phyloP scores from a whole-genome alignment of 2,797 vertebrate species.

The Peromyscus eremicus region DNA sequence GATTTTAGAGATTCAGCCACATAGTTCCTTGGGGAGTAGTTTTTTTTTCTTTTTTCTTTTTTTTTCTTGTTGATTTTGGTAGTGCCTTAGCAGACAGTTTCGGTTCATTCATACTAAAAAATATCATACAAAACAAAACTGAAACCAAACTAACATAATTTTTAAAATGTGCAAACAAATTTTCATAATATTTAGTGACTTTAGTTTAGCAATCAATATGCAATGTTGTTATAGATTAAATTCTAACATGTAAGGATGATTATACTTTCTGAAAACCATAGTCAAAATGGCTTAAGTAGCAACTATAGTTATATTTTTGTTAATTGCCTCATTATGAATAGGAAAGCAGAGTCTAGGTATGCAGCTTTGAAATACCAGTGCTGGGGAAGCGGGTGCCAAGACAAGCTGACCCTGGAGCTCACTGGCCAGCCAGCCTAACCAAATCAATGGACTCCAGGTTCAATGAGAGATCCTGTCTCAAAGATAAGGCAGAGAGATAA shows the following conservation, averaged over 20 bases:
- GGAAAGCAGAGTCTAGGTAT: not conserved
- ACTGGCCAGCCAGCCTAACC: too few species aligned
- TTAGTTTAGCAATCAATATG: conserved; percentile 39
- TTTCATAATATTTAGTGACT: conserved; percentile 44
- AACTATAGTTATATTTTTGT: conserved; percentile 27
- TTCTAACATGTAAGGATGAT: conserved; percentile 30
- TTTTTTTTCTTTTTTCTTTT: not conserved
- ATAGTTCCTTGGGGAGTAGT: not conserved
- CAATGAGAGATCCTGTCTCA: not conserved
- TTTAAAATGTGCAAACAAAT: conserved; percentile 48
- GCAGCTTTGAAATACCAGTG: not conserved
- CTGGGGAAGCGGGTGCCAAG: not conserved
- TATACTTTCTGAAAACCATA: conserved; percentile 26
- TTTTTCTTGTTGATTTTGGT: conserved; percentile 48
- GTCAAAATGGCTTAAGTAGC: not conserved
- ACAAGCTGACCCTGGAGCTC: not conserved
- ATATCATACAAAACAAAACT: conserved; percentile 43
- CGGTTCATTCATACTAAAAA: not conserved
- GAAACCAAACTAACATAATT: conserved; percentile 49
- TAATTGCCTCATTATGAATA: not conserved
- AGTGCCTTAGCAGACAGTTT: not conserved
- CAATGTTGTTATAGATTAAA: not conserved
- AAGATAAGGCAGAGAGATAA: not conserved
- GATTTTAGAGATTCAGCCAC: not conserved
- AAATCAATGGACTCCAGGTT: not conserved